Base-by-base conservation (phyloP, 2,888 invertebrate species). In the Mycalesis mineus region DNA sequence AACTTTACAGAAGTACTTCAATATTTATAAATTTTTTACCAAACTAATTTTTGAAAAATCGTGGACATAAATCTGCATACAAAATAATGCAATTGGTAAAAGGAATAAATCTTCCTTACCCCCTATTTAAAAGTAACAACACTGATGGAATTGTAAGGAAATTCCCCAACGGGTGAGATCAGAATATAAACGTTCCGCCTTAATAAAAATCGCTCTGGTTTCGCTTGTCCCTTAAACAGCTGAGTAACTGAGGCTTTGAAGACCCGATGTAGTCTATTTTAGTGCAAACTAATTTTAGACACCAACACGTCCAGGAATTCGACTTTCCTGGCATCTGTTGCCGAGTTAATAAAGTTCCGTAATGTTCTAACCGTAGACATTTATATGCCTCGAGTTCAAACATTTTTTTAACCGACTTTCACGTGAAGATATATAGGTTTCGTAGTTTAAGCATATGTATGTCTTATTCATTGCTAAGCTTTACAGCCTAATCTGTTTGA, bases 321-420 rank as follows among this genome's bases (percentile, higher is more conserved):
- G 22, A 57, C 37, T 57, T 33, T 36, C 28, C 47, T n/a, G 52
- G 53, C 47, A 53, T 57, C 44, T 57, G 51, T 15, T 51, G 51
- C 40, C 29, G 51, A 51, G 28, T 41, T 40, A 40, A 31, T 45
- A 33, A 17, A 37, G 17, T 49, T 54, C 14, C 31, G 29, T 44
- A 37, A 56, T 39, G 39, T 57, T 37, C 28, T 13, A 51, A 39
- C 22, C 13, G 14, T 9, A 33, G 15, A 47, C 15, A 33, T 47
- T 33, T 33, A 33, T 47, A 9, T 17, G 47, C 33, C 15, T 31
- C 13, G 29, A 45, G 33, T 11, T 47, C 11, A 47, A 47, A 33
- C 47, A 33, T 7, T 47, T 47, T 31, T 45, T 45, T 31, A 44
- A 42, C 8, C 15, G 15, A 41, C 28, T n/a, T n/a, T 29, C 14